A percentile compares a stretch with the other conserved stretches of the same genome.
Evolutionary conservation across 2,797 vertebrate genomes (phyloP).

Genomic region (Enteromius afrohamiltoni): DNA sequence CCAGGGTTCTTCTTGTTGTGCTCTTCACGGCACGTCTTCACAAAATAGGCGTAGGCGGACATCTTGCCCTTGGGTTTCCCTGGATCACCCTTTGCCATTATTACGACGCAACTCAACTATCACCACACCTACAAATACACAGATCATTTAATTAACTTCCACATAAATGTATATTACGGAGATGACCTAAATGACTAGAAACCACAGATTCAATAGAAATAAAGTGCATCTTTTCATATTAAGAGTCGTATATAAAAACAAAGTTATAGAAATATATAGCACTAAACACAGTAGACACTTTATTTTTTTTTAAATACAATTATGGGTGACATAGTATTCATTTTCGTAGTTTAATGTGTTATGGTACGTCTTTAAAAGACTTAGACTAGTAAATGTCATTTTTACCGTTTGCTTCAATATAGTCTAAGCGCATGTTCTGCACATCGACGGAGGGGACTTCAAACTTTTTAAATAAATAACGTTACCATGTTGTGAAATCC

Average conservation of each 20-base stretch:
- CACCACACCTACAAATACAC: conserved; percentile 53
- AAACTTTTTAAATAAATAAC: conserved; percentile 73
- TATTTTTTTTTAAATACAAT: not conserved
- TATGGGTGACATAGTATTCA: not conserved
- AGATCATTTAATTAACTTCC: not conserved
- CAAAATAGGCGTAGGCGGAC: conserved; percentile 86
- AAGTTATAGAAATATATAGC: too few relatives aligned
- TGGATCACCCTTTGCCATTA: conserved; percentile 87
- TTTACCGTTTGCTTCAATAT: not conserved
- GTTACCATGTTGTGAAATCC: conserved; percentile 79
- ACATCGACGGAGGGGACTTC: not conserved
- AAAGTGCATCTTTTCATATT: not conserved
- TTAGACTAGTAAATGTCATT: not conserved
- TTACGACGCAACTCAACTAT: conserved; percentile 54
- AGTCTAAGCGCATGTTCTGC: not conserved
- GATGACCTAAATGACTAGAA: not conserved
- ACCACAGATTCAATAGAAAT: not conserved
- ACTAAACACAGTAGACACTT: not conserved
- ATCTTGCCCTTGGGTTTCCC: conserved; percentile 90
- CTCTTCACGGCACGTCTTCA: conserved; percentile 86
- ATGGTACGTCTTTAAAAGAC: not conserved
- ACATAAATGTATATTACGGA: not conserved
- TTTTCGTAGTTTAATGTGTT: too few relatives aligned
- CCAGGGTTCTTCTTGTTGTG: conserved; percentile 88
- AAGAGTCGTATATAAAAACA: too few relatives aligned